Evolutionary conservation across 2,888 invertebrate species (phyloP), one percentile per base, ranked within the genome.

Genomic region (Coenonympha arcania): DNA sequence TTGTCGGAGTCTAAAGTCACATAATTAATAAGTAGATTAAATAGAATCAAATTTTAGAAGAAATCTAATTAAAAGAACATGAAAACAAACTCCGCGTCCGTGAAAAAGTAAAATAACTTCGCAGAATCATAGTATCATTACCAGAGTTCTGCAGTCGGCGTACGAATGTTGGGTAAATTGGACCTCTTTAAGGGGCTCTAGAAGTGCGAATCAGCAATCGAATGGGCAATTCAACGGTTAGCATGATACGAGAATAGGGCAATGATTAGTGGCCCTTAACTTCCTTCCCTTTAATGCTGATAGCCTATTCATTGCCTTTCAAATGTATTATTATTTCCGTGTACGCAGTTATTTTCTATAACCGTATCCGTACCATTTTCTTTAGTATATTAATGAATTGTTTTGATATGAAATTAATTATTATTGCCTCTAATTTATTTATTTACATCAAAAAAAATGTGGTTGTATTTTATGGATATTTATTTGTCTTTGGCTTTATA

Each of bases 251-350:
- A 37, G 57, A 57, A 59, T 54, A 51, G 54, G 53, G 47, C 53
- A 52, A 57, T 51, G 55, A 57, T 57, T 54, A 56, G 54, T 46
- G 43, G 44, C 34, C 22, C 37, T 48, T 52, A 42, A 44, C 37
- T 41, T 37, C 31, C 40, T 48, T 33, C 46, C 47, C 33, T 50
- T 48, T 48, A 48, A 42, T 28, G 16, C 42, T 49, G 28, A 44
- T 50, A 40, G 44, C 52, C 55, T 57, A 63, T 63, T 65, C 59
- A 59, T 58, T 56, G 46, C 60, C 61, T 58, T 57, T 20, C 9
- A 22, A 39, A 24, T 24, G 39, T 24, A 36, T 2, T 6, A 8
- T 4, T 24, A 24, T 13, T 30, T 13, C 13, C 22, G 36, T 20
- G 11, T 39, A 39, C 8, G 16, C 6, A 33, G 31, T 2, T 13